Percentiles rank a stretch among this genome's conserved stretches.
Conservation (phyloP, 2,888 invertebrate genomes). For the Cantharis nigra region DNA sequence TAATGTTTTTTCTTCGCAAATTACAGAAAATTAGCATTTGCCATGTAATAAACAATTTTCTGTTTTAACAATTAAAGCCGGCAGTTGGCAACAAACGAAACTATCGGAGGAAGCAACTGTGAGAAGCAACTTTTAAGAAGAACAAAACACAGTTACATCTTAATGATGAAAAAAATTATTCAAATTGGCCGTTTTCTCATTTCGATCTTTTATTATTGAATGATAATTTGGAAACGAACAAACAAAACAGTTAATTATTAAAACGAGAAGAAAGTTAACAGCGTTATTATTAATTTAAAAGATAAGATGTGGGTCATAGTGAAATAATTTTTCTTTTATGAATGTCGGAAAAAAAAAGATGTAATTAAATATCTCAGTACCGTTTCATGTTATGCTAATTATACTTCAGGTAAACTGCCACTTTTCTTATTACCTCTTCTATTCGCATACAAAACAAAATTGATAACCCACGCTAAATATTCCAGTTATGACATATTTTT, state of each 20-base stretch:
- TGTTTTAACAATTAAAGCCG: neutral
- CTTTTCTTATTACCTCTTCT: neutral
- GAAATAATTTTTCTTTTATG: neutral
- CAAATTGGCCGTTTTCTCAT: neutral
- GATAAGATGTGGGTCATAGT: conserved; percentile 1
- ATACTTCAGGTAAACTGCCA: neutral
- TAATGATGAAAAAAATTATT: neutral
- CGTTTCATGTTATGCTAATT: conserved; percentile 14
- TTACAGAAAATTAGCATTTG: neutral
- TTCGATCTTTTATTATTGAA: neutral
- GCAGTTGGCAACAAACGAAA: neutral
- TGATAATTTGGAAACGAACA: neutral
- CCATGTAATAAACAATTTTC: neutral
- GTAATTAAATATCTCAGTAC: conserved; percentile 2
- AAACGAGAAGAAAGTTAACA: neutral
- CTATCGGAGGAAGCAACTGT: neutral
- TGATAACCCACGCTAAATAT: neutral
- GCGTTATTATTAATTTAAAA: neutral
- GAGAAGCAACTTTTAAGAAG: neutral
- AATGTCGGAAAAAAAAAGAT: neutral
- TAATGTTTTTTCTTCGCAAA: neutral
- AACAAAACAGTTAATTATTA: neutral
- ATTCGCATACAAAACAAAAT: neutral
- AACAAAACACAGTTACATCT: conserved; percentile 6
- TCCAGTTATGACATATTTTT: neutral